Conservation (phyloP, 2,888 invertebrate species). For the Hanleya hanleyi region DNA sequence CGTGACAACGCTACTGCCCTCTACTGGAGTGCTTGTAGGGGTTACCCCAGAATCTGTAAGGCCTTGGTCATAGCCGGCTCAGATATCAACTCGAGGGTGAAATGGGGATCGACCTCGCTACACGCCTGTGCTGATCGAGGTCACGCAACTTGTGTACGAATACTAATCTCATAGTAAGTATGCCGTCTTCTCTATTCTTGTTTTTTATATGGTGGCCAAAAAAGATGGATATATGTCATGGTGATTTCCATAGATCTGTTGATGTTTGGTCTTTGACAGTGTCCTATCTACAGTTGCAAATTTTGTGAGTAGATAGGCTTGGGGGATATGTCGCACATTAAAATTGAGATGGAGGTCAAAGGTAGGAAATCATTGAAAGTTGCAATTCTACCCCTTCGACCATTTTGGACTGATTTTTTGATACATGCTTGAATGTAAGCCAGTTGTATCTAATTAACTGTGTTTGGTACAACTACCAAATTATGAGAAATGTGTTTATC, state of each 20-base stretch:
- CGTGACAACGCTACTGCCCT: constrained; percentile 55
- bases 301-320: too few relatives aligned
- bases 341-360: too few relatives aligned
- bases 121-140: constrained; percentile 59
- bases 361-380: too few relatives aligned
- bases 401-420: too few relatives aligned
- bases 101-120: constrained; percentile 56
- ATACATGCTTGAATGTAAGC: too few relatives aligned
- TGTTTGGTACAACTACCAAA: too few relatives aligned
- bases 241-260: neutral
- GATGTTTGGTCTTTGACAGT: neutral
- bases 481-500: too few relatives aligned
- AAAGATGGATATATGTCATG: neutral
- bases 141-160: constrained; percentile 44
- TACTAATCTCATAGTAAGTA: constrained; percentile 46
- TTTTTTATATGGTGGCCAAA: neutral
- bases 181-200: neutral
- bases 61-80: constrained; percentile 47
- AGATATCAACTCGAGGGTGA: constrained; percentile 52
- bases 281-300: too few relatives aligned
- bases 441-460: too few relatives aligned
- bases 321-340: too few relatives aligned
- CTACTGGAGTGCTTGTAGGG: constrained; percentile 59
- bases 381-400: too few relatives aligned
- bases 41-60: constrained; percentile 43